Conservation (phyloP, 2,797 vertebrate species). For the Smutsia gigantea region DNA sequence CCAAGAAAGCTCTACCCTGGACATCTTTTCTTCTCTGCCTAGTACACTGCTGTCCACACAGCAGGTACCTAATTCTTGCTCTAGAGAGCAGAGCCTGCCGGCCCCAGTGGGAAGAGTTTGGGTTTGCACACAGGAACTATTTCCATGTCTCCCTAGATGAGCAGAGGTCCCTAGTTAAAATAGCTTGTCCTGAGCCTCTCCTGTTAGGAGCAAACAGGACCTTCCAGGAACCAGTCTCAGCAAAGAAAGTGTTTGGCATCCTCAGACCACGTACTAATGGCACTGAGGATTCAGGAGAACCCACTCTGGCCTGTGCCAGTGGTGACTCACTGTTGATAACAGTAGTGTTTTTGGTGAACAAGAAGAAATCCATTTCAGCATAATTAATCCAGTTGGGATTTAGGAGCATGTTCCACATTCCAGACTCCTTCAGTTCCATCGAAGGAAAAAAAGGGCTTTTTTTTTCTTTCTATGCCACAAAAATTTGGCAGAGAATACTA, state of each 20-base stretch:
- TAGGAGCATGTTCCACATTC: not conserved
- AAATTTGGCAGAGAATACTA: not conserved
- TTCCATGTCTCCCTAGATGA: too few species aligned
- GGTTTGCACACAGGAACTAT: not conserved
- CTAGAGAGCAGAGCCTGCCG: not conserved
- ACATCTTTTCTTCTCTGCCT: not conserved
- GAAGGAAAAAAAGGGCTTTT: not conserved
- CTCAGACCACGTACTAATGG: rapidly evolving
- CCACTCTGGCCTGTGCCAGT: rapidly evolving
- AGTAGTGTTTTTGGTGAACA: not conserved
- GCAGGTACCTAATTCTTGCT: not conserved
- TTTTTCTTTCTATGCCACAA: not conserved
- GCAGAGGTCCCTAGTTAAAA: not conserved
- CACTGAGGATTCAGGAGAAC: not conserved
- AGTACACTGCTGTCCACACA: not conserved
- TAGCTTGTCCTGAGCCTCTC: too few species aligned
- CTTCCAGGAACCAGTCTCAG: not conserved
- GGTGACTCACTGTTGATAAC: not conserved
- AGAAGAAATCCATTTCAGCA: not conserved
- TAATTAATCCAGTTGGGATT: not conserved
- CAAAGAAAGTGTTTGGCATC: not conserved
- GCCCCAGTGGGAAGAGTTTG: not conserved
- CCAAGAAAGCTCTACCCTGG: not conserved
- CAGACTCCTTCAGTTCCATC: not conserved
- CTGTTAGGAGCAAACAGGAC: too few species aligned